Evolutionary conservation across 1,140 invertebrate genomes (phyloP), one percentile per base, ranked within the genome.

Genomic region (Pemphigus obesinymphae): DNA sequence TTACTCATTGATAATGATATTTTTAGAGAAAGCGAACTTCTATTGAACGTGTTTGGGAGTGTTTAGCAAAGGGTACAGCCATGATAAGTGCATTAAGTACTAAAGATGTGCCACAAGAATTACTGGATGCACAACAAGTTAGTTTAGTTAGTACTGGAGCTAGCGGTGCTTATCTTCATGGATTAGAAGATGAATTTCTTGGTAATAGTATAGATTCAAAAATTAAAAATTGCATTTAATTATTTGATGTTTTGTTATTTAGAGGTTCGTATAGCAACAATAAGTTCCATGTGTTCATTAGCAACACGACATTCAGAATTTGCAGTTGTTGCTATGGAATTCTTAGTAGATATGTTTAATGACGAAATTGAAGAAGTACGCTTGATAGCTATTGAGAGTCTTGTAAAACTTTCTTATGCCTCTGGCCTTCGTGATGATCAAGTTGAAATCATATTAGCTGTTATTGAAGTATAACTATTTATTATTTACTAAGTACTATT

Each of bases 331-430:
- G 93, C 94, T 1, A 88, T 98, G 5, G 98, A 99, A 87, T 99
- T 99, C 86, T 89, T 99, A 53, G 97, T 99, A 0, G 98, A 99
- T 86, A 99, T 99, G 98, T 99, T 99, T 86, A 99, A 99, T 87
- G 98, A 99, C 88, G 98, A 99, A 89, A 99, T 99, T 83, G 97
- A 99, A 88, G 95, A 96, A 86, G 97, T 99, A 29, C 90, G 97
- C 43, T 89, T 98, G 45, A 94, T 94, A 86, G 96, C 97, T 26
- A 98, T 98, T 84, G 94, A 98, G 87, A 96, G 95, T 86, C 89
- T 99, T 75, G 93, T 93, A 26, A 92, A 92, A 85, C 97, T 99
- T 84, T 93, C 95, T 4, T 89, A 91, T 13, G 95, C 96, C 86
- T 96, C 99, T 37, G 91, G 93, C 31, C 87, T 99, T 5, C 88